Base-by-base conservation (phyloP, 2,888 invertebrate species). In the Orthonychiurus folsomi region DNA sequence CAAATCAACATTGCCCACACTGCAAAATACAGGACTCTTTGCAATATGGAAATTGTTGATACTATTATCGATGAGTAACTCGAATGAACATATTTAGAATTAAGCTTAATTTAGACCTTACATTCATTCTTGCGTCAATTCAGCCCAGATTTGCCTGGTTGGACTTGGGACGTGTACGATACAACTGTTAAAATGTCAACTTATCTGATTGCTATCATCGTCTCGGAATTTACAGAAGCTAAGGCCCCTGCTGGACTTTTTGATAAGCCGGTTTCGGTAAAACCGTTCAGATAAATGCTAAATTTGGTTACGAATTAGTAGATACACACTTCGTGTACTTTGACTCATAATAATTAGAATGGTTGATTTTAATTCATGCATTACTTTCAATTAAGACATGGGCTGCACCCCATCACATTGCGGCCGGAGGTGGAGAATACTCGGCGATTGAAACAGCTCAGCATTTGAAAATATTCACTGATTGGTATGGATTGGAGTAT, bases 1-100 rank as follows among this genome's bases (percentile, higher is more conserved):
- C 69, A 73, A 27, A 68, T 78, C 26, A 73, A 71, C 47, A 69
- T 57, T 57, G 57, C 37, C 5, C 37, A 37, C 15, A 9, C 15
- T 5, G 37, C 37, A 5, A 37, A 37, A 15, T 15, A 37, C 37
- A 37, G 15, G 5, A 37, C 37, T 9, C 15, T 37, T 5, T 37
- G 37, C 37, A 37, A 37, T 37, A 37, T 37, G 37, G 9, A 37
- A 37, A 37, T 37, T 37, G 15, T 15, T 9, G 37, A 37, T 37
- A n/a, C n/a, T n/a, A n/a, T n/a, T n/a, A n/a, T n/a, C n/a, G n/a
- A n/a, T n/a, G n/a, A n/a, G n/a, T n/a, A n/a, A n/a, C n/a, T n/a
- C n/a, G n/a, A n/a, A n/a, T n/a, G n/a, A n/a, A n/a, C n/a, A n/a
- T n/a, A n/a, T n/a, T n/a, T n/a, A n/a, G n/a, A n/a, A n/a, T n/a